Conservation (phyloP, 2,888 invertebrate genomes). For the Eupithecia inturbata region DNA sequence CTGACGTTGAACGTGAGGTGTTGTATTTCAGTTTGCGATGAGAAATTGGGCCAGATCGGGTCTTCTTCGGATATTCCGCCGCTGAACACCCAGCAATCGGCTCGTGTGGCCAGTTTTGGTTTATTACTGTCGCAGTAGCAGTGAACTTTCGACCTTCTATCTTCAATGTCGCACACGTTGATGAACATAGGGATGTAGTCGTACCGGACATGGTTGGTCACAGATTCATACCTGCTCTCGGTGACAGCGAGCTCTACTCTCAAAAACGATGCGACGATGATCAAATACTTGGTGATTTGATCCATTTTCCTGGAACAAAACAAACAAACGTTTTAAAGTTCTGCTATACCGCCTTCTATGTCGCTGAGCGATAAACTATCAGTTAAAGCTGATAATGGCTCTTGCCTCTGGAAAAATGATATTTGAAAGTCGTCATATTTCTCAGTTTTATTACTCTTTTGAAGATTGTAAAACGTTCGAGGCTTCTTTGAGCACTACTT, state of each 20-base stretch:
- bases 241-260: constrained; percentile 71
- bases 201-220: constrained; percentile 68
- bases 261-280: constrained; percentile 74
- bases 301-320: constrained; percentile 63
- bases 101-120: constrained; percentile 85
- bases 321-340: constrained; percentile 20
- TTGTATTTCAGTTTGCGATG: constrained; percentile 87
- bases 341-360: constrained; percentile 16
- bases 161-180: constrained; percentile 78
- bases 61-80: constrained; percentile 86
- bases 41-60: constrained; percentile 89
- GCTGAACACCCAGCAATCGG: constrained; percentile 90
- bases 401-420: constrained; percentile 32
- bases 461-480: constrained; percentile 39
- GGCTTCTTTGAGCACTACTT: constrained; percentile 32
- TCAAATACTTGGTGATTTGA: constrained; percentile 69
- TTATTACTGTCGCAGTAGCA: constrained; percentile 80
- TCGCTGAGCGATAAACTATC: constrained; percentile 40
- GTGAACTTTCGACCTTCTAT: constrained; percentile 76
- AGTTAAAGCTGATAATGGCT: constrained; percentile 37
- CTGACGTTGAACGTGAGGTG: constrained; percentile 89
- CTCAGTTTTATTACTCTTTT: constrained; percentile 43
- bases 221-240: constrained; percentile 73
- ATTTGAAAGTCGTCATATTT: constrained; percentile 43
- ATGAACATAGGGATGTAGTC: constrained; percentile 71